These are phyloP conservation scores for Odontothrips loti DNA, from an alignment of 2,888 invertebrate species.

Conservation along the genomic window DNA sequence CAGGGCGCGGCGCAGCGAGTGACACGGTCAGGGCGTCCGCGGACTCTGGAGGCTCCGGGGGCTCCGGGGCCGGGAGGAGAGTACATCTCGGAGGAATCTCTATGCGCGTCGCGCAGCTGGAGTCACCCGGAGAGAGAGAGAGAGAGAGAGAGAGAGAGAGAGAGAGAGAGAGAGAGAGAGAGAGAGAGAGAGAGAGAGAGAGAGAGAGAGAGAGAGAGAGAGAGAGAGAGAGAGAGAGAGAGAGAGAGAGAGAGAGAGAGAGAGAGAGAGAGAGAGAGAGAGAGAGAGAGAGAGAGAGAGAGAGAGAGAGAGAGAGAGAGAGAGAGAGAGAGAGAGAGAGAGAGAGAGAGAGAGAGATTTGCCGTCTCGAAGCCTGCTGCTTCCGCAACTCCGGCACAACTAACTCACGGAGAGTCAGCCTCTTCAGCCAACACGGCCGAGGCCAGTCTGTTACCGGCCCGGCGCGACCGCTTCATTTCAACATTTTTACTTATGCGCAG, in stretches of 20 bases:
- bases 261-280: not conserved
- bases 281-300: not conserved
- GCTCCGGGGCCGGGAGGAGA: not conserved
- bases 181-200: not conserved
- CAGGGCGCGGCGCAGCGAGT: not conserved
- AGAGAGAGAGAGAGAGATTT: too few relatives aligned
- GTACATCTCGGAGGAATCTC: not conserved
- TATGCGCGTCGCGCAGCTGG: not conserved
- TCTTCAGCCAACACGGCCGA: not conserved
- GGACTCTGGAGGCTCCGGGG: not conserved
- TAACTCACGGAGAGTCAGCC: too few relatives aligned
- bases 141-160: slow-evolving; percentile 3
- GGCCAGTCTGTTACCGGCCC: not conserved
- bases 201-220: too few relatives aligned
- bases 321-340: not conserved
- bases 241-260: not conserved
- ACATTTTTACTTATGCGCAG: too few relatives aligned
- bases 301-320: slow-evolving; percentile 1
- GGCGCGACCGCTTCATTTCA: too few relatives aligned
- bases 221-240: not conserved
- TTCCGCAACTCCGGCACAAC: not conserved
- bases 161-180: not conserved
- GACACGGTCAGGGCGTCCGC: not conserved
- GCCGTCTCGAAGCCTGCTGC: not conserved
- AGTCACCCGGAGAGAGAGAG: not conserved